Evolutionary conservation across 2,113 vertebrate genomes (phyloP).

Genomic region (Centropus unirufus): DNA sequence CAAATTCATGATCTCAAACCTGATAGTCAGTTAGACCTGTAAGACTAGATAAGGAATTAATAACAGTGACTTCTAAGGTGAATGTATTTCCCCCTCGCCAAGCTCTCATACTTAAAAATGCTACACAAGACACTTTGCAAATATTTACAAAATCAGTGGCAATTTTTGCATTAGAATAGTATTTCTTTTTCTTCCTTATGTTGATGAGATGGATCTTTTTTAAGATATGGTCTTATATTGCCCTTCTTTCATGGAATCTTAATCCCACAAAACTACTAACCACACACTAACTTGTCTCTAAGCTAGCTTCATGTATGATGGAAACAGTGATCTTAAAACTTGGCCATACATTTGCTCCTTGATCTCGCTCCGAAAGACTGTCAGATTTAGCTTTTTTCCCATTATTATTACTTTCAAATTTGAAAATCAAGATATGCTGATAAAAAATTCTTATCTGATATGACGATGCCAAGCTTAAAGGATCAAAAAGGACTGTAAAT

Average conservation of each 20-base stretch:
- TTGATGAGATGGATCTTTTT: neutral
- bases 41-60: neutral
- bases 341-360: neutral
- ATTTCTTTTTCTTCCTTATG: neutral
- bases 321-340: neutral
- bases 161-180: neutral
- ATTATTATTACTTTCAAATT: neutral
- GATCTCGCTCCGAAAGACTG: neutral
- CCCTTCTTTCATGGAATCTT: neutral
- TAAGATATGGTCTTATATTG: neutral
- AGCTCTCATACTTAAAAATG: neutral
- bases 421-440: neutral
- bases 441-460: neutral
- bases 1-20: neutral
- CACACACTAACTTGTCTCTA: neutral
- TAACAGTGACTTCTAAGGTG: neutral
- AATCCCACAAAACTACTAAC: neutral
- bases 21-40: neutral
- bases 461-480: neutral
- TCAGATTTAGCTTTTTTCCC: neutral
- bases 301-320: neutral
- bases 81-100: neutral
- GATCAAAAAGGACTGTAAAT: neutral
- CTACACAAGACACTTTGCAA: neutral
- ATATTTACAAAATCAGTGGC: neutral